Base-by-base conservation (phyloP, 1,140 invertebrate species). In the Achroia grisella region DNA sequence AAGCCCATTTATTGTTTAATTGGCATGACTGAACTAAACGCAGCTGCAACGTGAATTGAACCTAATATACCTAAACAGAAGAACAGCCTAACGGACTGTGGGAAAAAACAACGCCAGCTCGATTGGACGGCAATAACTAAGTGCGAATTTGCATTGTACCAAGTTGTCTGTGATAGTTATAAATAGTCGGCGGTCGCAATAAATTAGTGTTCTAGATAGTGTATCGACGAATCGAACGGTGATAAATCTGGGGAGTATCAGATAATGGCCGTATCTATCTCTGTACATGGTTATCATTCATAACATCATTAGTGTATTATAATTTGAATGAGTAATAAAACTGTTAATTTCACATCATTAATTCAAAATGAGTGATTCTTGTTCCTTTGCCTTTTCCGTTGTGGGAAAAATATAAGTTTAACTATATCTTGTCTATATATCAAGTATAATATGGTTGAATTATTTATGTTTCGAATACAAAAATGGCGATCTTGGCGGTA, bases 91-190 rank as follows among this genome's bases (percentile, higher is more conserved):
- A 57, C 53, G 44, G 47, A 40, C 40, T 44, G 42, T 60, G 60
- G 57, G 52, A 59, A 66, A 70, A 66, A 32, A 32, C 31, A 32
- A 32, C 11, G 31, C 17, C 17, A 23, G 6, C 17, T 23, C 17
- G 17, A 23, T 23, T 23, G 52, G 48, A 63, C 49, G 37, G 46
- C 47, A 63, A 63, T 65, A 62, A 62, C 56, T 55, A 58, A 56
- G 52, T 62, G 60, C 48, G 60, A 64, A 75, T 75, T 70, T 65
- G 60, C 58, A 75, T 71, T 71, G 69, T 72, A 23, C 17, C 55
- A 44, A 54, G 46, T 57, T 55, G 50, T 56, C 56, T 45, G 50
- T 51, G 56, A 66, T 59, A 56, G 56, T 69, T 69, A 71, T 69
- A 76, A 71, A 75, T 60, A 62, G 62, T 48, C 32, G 43, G 53